Evolutionary conservation across 2,888 invertebrate genomes (phyloP).

Genomic region (Apodemia mormo): DNA sequence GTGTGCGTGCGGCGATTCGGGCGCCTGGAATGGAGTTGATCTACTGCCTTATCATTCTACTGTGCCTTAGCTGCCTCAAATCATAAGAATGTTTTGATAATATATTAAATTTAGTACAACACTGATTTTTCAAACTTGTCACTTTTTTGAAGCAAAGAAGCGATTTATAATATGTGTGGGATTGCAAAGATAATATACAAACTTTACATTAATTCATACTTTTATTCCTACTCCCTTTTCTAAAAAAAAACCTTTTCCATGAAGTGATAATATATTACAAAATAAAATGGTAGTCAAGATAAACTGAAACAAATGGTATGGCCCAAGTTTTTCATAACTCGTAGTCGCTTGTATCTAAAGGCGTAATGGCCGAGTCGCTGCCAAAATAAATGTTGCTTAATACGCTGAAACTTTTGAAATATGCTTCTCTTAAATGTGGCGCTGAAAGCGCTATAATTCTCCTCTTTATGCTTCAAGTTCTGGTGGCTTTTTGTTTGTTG

Average conservation of each 20-base stretch:
- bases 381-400: conserved; percentile 82
- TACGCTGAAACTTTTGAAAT: conserved; percentile 81
- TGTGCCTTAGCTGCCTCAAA: too few relatives aligned
- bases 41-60: too few relatives aligned
- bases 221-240: background rate
- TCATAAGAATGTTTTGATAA: too few relatives aligned
- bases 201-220: too few relatives aligned
- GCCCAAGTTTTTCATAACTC: conserved; percentile 62
- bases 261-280: background rate
- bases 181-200: too few relatives aligned
- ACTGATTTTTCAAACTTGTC: too few relatives aligned
- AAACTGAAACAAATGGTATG: conserved; percentile 44
- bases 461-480: conserved; percentile 72
- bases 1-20: too few relatives aligned
- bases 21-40: too few relatives aligned
- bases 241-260: background rate
- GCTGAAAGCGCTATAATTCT: conserved; percentile 79
- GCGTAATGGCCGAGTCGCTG: conserved; percentile 75
- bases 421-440: conserved; percentile 78
- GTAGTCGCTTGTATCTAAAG: conserved; percentile 49
- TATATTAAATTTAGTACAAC: too few relatives aligned
- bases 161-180: too few relatives aligned
- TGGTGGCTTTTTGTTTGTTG: conserved; percentile 55
- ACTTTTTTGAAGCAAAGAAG: too few relatives aligned
- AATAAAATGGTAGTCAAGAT: conserved; percentile 24